Evolutionary conservation across 2,797 vertebrate genomes (phyloP), one percentile per base, ranked within the genome.

Genomic region (Sorex maritimensis): DNA sequence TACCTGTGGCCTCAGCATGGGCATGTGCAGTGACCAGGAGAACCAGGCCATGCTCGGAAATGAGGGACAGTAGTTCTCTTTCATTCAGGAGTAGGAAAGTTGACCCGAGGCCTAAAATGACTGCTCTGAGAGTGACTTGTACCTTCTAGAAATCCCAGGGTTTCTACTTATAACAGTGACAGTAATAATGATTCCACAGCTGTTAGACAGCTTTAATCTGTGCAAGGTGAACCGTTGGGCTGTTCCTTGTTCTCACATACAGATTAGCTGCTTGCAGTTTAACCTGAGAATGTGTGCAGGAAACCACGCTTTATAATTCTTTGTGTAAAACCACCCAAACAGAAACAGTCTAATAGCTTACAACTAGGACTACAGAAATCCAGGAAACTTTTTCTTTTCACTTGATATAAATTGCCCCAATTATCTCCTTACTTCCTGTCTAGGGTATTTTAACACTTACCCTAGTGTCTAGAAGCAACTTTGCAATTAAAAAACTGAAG

Each of bases 181-280:
- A 97, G 96, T 95, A 94, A 95, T 96, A 94, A 95, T 96, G 95
- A 97, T 97, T 97, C 98, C 96, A 94, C 97, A 96, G 98, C 96
- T 98, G 96, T 97, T 98, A 97, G 95, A 97, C 96, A 98, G 98
- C 97, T 98, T 97, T 97, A 98, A 97, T 98, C 97, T 97, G 97
- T 77, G 91, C 94, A 97, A 98, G 98, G 98, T 98, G 98, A 98
- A 98, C 97, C 96, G 95, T 98, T 97, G 97, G 97, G 97, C 96
- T 97, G 98, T 97, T 97, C 95, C 97, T 98, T 97, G 92, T 97
- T 98, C 97, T 97, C 97, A 97, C 96, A 92, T 96, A 97, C 93
- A 95, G 97, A 97, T 98, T 95, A 98, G 94, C 95, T 97, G 86
- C 94, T 94, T 95, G 94, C 96, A 97, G 94, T 98, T 97, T 97